Evolutionary conservation across 1,140 invertebrate genomes (phyloP).

Genomic region (Zaprionus lachaisei): DNA sequence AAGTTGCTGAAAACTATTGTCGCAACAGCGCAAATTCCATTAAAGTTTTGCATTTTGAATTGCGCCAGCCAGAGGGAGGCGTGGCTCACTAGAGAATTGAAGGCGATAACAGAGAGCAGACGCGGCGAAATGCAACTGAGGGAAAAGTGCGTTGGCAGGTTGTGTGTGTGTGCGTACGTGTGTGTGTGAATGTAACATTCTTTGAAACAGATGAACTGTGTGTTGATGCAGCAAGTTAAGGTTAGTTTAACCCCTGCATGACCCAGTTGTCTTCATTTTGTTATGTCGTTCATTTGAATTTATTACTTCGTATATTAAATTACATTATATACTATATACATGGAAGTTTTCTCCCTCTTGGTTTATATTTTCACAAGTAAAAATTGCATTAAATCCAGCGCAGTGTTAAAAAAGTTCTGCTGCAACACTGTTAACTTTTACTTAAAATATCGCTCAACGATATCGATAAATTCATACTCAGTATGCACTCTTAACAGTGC

Average conservation of each 20-base stretch:
- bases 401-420: neutral
- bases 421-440: neutral
- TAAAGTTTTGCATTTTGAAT: conserved; percentile 79
- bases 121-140: conserved; percentile 4
- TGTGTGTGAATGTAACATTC: neutral
- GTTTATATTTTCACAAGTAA: neutral
- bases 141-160: conserved; percentile 38
- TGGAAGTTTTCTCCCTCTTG: neutral
- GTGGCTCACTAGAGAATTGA: conserved; percentile 27
- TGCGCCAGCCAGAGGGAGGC: conserved; percentile 49
- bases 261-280: neutral
- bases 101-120: conserved; percentile 21
- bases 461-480: neutral
- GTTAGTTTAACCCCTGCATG: conserved; percentile 52
- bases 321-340: neutral
- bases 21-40: conserved; percentile 67
- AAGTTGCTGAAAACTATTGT: conserved; percentile 61
- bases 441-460: neutral
- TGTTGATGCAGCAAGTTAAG: conserved; percentile 43
- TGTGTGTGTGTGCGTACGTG: neutral
- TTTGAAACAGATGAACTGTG: conserved; percentile 22
- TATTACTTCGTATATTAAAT: neutral
- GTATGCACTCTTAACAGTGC: neutral
- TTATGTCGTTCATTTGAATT: neutral
- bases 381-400: neutral